Conservation (phyloP, 37 sponge, comb jelly and placozoan species). For the Trichoplax adhaerens region DNA sequence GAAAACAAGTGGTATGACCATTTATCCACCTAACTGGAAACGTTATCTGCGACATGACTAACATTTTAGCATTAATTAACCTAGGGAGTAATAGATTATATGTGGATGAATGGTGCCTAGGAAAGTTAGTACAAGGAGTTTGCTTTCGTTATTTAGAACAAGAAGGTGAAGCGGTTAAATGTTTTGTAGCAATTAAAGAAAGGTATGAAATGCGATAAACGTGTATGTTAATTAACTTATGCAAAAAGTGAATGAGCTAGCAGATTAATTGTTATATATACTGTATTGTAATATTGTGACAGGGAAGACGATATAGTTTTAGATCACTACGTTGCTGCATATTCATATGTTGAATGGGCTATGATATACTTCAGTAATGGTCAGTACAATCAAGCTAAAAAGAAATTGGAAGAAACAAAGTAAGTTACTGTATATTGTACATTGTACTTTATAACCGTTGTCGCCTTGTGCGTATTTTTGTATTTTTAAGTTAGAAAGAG, state of each 20-base stretch:
- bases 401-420: slow-evolving; percentile 32
- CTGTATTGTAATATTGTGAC: background rate
- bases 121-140: slow-evolving; percentile 39
- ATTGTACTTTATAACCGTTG: background rate
- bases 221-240: background rate
- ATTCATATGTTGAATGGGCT: slow-evolving; percentile 45
- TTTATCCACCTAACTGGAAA: too few species aligned
- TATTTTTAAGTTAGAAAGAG: too few species aligned
- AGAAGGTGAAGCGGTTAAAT: slow-evolving; percentile 32
- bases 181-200: slow-evolving; percentile 20
- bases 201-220: slow-evolving; percentile 8
- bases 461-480: background rate
- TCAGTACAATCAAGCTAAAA: slow-evolving; percentile 20
- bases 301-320: slow-evolving; percentile 21
- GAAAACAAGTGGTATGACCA: too few species aligned
- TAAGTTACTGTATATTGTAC: slow-evolving; percentile 4
- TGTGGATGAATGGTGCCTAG: slow-evolving; percentile 42
- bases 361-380: slow-evolving; percentile 33
- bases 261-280: background rate
- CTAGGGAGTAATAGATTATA: slow-evolving; percentile 19
- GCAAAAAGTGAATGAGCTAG: too few species aligned
- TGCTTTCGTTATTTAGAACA: slow-evolving; percentile 21
- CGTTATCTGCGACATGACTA: too few species aligned
- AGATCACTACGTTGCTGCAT: slow-evolving; percentile 38
- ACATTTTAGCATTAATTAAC: background rate